Evolutionary conservation across 2,113 vertebrate genomes (phyloP), one percentile per base, ranked within the genome.

Genomic region (Synodontis membranacea): DNA sequence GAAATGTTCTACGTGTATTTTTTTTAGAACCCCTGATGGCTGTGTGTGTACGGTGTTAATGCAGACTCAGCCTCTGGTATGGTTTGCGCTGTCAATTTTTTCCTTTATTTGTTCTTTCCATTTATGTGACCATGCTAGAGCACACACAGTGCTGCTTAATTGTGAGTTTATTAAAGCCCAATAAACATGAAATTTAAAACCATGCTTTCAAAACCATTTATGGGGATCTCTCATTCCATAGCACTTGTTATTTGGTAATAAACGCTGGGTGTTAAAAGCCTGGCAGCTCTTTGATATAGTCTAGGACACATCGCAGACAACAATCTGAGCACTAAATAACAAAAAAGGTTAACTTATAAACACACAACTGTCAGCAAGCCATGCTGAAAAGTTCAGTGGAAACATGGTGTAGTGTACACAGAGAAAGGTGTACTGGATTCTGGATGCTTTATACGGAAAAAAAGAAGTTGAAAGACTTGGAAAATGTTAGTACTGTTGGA

Each of bases 141-240:
- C 52, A 31, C 62, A 62, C 28, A 23, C 25, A 4, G 39, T 60
- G 62, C 48, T 58, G 56, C 82, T 74, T 86, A 75, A 88, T 86
- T 86, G 74, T 64, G 37, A 80, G 58, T 39, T 86, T 84, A 87
- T 78, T 88, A 84, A 80, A 72, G 46, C n/a, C 48, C 21, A 58
- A 76, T 86, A 79, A 88, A 70, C 50, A 54, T 66, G 28, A 56
- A 56, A 46, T 83, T 70, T 79, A 79, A 86, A 68, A 82, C 44
- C 62, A 85, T 44, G 84, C 62, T 79, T 48, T 82, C 80, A 86
- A 86, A 86, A 83, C 70, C 25, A 28, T 64, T 86, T 80, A 80
- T 34, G 64, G 80, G 37, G 6, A n/a, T 1, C 72, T 60, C n/a
- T 78, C 2, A 7, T 48, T 50, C 25, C 74, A 37, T 52, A 5